Conservation (phyloP, 1,140 invertebrate species). For the Globodera rostochiensis region DNA sequence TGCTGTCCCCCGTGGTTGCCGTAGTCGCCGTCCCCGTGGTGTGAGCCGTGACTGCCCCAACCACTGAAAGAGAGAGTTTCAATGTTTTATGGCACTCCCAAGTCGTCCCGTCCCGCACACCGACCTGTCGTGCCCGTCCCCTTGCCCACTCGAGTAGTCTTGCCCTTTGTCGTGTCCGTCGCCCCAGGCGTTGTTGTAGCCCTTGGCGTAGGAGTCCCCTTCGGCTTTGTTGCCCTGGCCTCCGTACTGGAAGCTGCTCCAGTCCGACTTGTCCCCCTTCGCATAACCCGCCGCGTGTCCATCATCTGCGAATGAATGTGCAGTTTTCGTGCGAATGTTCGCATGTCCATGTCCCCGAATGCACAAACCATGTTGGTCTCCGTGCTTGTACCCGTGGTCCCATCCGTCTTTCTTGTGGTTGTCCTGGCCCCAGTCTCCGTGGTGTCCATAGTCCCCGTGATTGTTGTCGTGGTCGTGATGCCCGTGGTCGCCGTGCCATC, state of each 20-base stretch:
- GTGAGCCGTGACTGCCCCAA: constrained; percentile 17
- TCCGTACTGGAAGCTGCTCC: constrained; percentile 45
- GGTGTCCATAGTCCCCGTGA: constrained; percentile 25
- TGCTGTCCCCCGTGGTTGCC: constrained; percentile 30
- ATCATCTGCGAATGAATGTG: background rate
- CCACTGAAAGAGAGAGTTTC: background rate
- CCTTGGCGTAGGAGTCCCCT: constrained; percentile 39
- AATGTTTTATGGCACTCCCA: background rate
- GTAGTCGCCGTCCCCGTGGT: constrained; percentile 31
- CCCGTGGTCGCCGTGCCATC: constrained; percentile 29
- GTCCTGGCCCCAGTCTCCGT: constrained; percentile 38
- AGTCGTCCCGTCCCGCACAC: background rate
- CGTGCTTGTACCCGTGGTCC: constrained; percentile 35
- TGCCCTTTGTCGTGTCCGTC: constrained; percentile 34
- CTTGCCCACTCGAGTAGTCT: constrained; percentile 17
- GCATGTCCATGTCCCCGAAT: background rate
- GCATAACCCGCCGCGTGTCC: constrained; percentile 37
- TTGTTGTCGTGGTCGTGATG: constrained; percentile 35
- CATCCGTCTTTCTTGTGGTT: constrained; percentile 28
- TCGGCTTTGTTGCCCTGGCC: constrained; percentile 40
- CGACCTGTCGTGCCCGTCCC: constrained; percentile 22
- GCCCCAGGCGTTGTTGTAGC: constrained; percentile 28
- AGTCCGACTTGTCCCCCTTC: constrained; percentile 44
- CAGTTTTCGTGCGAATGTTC: background rate
- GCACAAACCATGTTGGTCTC: constrained; percentile 10